Base-by-base conservation (phyloP, 2,888 invertebrate genomes). In the Pharmacophagus antenor region DNA sequence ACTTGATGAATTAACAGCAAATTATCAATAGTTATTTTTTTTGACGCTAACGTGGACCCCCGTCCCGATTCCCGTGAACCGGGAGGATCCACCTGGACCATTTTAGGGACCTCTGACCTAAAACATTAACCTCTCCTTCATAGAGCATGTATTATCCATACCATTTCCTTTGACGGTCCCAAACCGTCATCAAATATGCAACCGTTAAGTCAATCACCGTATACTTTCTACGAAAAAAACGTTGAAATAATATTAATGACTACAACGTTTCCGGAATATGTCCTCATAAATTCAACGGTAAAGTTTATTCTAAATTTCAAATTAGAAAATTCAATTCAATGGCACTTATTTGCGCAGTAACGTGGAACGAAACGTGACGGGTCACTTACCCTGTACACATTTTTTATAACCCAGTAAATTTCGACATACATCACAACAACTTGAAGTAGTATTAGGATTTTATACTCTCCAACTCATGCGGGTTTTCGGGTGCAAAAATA, bases 281-380 rank as follows among this genome's bases (percentile, higher is more conserved):
- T 20, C 25, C 21, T 10, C 27, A 48, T 37, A 55, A 60, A 27
- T 17, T 47, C 7, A 37, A 53, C 47, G 56, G 51, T 56, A 47
- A 51, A 47, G 51, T 27, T 42, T 27, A n/a, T 42, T 68, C 65
- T 65, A 58, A 67, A 67, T 63, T 64, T 56, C 42, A 63, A 58
- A 56, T 63, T 47, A 44, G 51, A 52, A 55, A 61, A 55, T 60
- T 52, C 57, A 52, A 52, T 50, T 58, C 54, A 50, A 41, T 23
- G 37, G 52, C 44, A 60, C 53, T 55, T 58, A 61, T 60, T 58
- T 57, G 60, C 54, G 10, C 46, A 5, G 54, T 58, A 68, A 41
- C 73, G 73, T 74, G 74, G 63, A 12, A 1, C 25, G 64, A 64
- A 70, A 76, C 76, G 74, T 76, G 78, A 76, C 67, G 51, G 68